Evolutionary conservation across 2,797 vertebrate genomes (phyloP).

Genomic region (Hozukius guyotensis): DNA sequence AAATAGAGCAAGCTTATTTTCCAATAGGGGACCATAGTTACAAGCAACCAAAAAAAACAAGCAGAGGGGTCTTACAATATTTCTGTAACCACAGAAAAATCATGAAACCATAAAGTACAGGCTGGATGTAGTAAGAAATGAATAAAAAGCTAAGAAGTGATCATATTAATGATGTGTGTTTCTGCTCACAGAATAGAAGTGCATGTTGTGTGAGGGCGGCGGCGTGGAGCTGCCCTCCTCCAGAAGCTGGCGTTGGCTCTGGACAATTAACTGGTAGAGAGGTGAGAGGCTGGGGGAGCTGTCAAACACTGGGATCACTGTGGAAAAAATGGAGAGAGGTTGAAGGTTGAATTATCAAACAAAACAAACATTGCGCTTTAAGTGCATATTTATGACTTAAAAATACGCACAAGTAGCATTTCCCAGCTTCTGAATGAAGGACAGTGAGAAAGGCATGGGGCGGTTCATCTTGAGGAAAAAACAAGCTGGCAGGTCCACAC

Average conservation of each 20-base stretch:
- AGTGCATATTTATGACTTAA: background rate
- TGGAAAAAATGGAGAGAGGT: background rate
- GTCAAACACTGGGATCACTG: conserved; percentile 94
- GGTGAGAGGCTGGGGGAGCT: conserved; percentile 85
- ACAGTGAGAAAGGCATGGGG: conserved; percentile 94
- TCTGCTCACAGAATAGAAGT: conserved; percentile 93
- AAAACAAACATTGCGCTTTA: background rate
- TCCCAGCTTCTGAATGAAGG: conserved; percentile 93
- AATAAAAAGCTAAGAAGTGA: background rate
- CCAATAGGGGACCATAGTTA: background rate
- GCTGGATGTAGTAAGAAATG: background rate
- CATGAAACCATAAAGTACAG: background rate
- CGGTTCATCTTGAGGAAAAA: conserved; percentile 96
- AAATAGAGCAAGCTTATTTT: background rate
- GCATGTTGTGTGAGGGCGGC: conserved; percentile 86
- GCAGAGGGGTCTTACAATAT: background rate
- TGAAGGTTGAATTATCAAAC: background rate
- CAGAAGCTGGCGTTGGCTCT: conserved; percentile 88
- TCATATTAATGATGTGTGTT: background rate
- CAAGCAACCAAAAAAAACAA: background rate
- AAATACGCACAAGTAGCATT: conserved; percentile 86
- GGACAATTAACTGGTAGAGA: conserved; percentile 93
- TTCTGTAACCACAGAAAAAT: background rate
- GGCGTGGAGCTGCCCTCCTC: conserved; percentile 81
- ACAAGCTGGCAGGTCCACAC: conserved; percentile 97